These are phyloP conservation scores for Nematolebias whitei DNA, from an alignment of 2,113 vertebrate genomes.

Conservation along the genomic window DNA sequence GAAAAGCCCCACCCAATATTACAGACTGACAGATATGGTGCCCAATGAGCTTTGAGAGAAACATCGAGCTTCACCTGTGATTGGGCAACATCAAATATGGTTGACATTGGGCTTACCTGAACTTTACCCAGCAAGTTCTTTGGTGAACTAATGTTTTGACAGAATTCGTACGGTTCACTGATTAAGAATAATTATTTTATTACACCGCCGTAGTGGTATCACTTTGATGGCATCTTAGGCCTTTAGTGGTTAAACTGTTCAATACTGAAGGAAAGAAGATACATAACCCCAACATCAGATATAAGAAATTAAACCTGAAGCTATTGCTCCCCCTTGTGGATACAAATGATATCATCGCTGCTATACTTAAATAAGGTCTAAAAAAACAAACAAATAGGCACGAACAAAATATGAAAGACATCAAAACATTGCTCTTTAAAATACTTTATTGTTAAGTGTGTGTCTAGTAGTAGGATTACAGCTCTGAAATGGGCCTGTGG, in stretches of 20 bases:
- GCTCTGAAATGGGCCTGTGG: constrained; percentile 85
- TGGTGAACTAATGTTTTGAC: too few species aligned
- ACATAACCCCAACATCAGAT: too few species aligned
- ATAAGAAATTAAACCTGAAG: background rate
- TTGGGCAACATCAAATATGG: constrained; percentile 12
- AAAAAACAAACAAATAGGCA: background rate
- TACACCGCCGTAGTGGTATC: too few species aligned
- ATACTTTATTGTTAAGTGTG: constrained; percentile 69
- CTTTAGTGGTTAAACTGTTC: too few species aligned
- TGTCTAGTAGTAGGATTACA: constrained; percentile 75
- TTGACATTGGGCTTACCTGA: background rate
- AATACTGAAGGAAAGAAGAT: background rate
- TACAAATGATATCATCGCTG: background rate
- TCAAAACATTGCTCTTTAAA: constrained; percentile 43
- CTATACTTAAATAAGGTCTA: too few species aligned
- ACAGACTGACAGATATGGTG: background rate
- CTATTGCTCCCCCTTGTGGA: constrained; percentile 39
- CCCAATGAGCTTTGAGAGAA: constrained; percentile 25
- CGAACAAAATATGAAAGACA: constrained; percentile 11
- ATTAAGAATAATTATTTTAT: too few species aligned
- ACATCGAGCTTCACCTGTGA: background rate
- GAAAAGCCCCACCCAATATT: constrained; percentile 13
- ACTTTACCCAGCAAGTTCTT: background rate
- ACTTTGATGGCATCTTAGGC: too few species aligned
- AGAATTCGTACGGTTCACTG: background rate